Evolutionary conservation across 1,140 invertebrate species (phyloP).

Genomic region (Ruditapes philippinarum): DNA sequence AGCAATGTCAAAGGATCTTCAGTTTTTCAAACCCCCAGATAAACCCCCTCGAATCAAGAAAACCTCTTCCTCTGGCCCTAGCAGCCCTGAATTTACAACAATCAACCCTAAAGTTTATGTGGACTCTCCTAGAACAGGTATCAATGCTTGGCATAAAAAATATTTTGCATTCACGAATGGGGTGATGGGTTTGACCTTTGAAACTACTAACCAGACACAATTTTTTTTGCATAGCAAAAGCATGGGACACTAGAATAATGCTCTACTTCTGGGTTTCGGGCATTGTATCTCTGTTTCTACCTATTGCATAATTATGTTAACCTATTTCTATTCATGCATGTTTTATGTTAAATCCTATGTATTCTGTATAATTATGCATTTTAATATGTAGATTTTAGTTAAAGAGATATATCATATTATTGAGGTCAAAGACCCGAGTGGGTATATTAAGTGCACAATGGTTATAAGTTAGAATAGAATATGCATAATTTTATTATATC

Average conservation of each 20-base stretch:
- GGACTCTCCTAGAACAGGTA: slow-evolving; percentile 41
- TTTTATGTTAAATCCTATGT: too few relatives aligned
- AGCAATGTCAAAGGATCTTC: not conserved
- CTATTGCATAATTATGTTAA: too few relatives aligned
- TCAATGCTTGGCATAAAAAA: not conserved
- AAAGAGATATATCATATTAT: too few relatives aligned
- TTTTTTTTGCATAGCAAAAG: not conserved
- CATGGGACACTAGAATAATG: not conserved
- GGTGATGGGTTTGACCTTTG: not conserved
- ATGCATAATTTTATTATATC: too few relatives aligned
- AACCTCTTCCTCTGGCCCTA: slow-evolving; percentile 20
- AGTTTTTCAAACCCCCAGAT: slow-evolving; percentile 21
- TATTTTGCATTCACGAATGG: not conserved
- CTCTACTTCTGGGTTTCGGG: slow-evolving; percentile 38
- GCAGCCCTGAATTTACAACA: slow-evolving; percentile 9
- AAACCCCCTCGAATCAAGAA: slow-evolving; percentile 29
- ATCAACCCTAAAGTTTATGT: not conserved
- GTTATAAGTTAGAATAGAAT: too few relatives aligned
- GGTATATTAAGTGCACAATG: too few relatives aligned
- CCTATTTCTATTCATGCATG: too few relatives aligned
- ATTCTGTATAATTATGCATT: too few relatives aligned
- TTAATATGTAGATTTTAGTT: too few relatives aligned
- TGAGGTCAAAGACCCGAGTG: too few relatives aligned
- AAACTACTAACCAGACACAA: not conserved
- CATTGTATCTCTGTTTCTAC: not conserved